phyloP scores from a whole-genome alignment of 92 coral and sea anemone genomes.

The Zoanthus gigantus region DNA sequence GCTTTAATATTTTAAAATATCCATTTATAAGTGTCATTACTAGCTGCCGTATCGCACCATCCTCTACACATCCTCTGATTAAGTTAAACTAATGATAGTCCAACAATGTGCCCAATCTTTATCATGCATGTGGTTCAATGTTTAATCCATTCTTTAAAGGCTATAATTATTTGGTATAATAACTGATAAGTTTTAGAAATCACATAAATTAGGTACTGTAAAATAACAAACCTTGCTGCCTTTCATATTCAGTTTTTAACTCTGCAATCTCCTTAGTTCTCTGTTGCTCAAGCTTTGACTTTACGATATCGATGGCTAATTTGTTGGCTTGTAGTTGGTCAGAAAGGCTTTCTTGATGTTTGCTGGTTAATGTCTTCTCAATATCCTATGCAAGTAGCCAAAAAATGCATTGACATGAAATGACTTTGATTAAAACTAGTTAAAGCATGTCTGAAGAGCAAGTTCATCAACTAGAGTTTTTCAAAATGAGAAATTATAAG shows the following conservation, averaged over 20 bases:
- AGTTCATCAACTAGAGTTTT: no score
- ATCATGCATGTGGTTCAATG: no score
- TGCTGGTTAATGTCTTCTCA: slow-evolving; percentile 59
- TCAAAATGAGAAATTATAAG: no score
- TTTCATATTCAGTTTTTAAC: slow-evolving; percentile 73
- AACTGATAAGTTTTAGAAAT: background rate
- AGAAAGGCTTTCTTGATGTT: slow-evolving; percentile 77
- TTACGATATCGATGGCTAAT: slow-evolving; percentile 84
- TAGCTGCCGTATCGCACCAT: no score
- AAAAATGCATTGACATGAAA: background rate
- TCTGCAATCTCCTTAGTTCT: slow-evolving; percentile 70
- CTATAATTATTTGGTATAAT: no score
- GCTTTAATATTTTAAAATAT: no score
- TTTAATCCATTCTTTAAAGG: no score
- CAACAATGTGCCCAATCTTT: no score
- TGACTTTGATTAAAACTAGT: background rate
- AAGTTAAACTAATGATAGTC: no score
- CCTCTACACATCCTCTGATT: no score
- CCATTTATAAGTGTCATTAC: no score
- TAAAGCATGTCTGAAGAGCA: no score
- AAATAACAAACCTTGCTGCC: slow-evolving; percentile 75
- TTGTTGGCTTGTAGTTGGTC: slow-evolving; percentile 92
- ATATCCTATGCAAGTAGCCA: slow-evolving; percentile 64
- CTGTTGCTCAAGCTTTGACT: slow-evolving; percentile 79
- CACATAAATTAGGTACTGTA: background rate